Evolutionary conservation across 2,113 vertebrate genomes (phyloP).

Genomic region (Sylvietta virens): DNA sequence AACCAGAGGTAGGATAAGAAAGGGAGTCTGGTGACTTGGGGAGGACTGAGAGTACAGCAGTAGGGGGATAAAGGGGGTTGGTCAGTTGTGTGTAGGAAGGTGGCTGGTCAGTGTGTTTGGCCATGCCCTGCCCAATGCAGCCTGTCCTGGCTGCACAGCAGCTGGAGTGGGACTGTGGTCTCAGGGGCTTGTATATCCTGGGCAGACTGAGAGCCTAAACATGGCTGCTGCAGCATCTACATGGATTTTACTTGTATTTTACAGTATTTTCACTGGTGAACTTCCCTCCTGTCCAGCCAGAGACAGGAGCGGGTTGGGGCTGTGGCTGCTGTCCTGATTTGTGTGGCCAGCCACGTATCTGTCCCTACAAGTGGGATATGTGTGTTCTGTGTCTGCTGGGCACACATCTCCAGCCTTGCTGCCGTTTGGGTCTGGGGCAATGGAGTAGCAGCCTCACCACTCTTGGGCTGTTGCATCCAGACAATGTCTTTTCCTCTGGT

Average conservation of each 20-base stretch:
- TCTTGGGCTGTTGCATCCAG: background rate
- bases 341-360: fast-evolving
- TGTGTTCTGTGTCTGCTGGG: background rate
- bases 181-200: background rate
- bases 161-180: background rate
- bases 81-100: background rate
- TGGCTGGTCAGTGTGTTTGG: background rate
- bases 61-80: background rate
- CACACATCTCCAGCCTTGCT: background rate
- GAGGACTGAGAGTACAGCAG: background rate
- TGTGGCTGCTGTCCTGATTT: background rate
- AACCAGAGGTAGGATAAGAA: background rate
- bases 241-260: background rate
- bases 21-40: background rate
- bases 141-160: background rate
- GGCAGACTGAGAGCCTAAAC: background rate
- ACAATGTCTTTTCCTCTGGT: background rate
- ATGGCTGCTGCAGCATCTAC: background rate
- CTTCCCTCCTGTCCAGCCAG: background rate
- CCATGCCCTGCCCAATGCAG: background rate
- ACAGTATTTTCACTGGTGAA: background rate
- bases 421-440: background rate
- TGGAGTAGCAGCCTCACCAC: background rate
- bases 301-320: background rate
- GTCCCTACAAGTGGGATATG: fast-evolving